Evolutionary conservation across 2,797 vertebrate species (phyloP).

Genomic region (Lophius americanus): DNA sequence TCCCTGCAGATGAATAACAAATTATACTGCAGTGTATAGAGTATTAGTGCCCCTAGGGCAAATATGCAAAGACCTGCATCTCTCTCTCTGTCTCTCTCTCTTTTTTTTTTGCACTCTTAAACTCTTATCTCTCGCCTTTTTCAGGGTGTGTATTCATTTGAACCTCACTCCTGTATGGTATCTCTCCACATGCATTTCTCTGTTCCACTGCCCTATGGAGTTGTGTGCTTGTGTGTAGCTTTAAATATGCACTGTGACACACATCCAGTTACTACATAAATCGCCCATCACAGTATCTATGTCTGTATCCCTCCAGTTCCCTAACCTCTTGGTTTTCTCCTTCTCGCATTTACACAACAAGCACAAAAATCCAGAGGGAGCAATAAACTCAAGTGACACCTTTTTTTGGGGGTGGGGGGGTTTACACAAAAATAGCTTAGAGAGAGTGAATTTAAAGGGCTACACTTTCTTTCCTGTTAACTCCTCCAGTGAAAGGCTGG

Average conservation of each 20-base stretch:
- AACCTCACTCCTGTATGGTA: background rate
- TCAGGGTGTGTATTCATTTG: conserved; percentile 8
- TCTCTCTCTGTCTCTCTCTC: conserved; percentile 12
- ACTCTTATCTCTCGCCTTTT: conserved; percentile 7
- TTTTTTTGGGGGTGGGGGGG: background rate
- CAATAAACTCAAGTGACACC: conserved; percentile 31
- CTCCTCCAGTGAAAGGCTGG: conserved; percentile 34
- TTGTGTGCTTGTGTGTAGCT: background rate
- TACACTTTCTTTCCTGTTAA: conserved; percentile 18
- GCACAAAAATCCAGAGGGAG: conserved; percentile 45
- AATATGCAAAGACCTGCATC: conserved; percentile 51
- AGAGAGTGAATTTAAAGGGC: conserved; percentile 34
- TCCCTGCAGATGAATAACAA: conserved; percentile 69
- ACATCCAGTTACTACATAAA: conserved; percentile 41
- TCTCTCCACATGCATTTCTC: background rate
- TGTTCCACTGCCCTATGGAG: background rate
- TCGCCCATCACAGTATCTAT: conserved; percentile 32
- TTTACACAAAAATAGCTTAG: conserved; percentile 17
- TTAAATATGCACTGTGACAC: conserved; percentile 34
- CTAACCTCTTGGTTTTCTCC: conserved; percentile 26
- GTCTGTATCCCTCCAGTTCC: conserved; percentile 30
- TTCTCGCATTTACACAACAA: conserved; percentile 34
- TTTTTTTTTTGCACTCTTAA: conserved; percentile 25
- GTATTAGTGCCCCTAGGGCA: conserved; percentile 60
- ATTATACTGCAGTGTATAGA: conserved; percentile 61